Conservation (phyloP, 2,888 invertebrate genomes). For the Cartodere bifasciata region DNA sequence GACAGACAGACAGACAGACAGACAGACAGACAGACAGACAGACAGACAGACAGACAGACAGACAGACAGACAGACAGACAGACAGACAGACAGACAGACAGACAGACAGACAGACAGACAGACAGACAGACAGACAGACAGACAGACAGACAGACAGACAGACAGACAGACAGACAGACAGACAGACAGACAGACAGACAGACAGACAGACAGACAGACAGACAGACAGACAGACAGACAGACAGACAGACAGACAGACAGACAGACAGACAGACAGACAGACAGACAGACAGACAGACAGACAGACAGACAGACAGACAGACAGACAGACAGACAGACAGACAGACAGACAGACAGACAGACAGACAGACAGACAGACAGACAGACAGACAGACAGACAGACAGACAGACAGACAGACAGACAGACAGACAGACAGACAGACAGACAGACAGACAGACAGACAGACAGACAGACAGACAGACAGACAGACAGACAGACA, state of each 20-base stretch:
- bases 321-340: conserved; percentile 6
- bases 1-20: conserved; percentile 2
- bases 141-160: conserved; percentile 2
- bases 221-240: conserved; percentile 2
- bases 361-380: conserved; percentile 16
- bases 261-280: conserved; percentile 6
- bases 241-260: conserved; percentile 5
- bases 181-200: conserved; percentile 2
- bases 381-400: conserved; percentile 17
- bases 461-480: conserved; percentile 16
- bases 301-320: conserved; percentile 6
- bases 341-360: conserved; percentile 13
- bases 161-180: conserved; percentile 2
- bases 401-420: conserved; percentile 17
- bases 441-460: conserved; percentile 16
- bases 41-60: conserved; percentile 2
- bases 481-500: conserved; percentile 16
- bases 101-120: conserved; percentile 2
- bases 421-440: conserved; percentile 16
- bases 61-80: conserved; percentile 2
- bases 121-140: conserved; percentile 2
- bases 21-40: conserved; percentile 2
- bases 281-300: conserved; percentile 6
- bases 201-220: conserved; percentile 2
- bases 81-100: conserved; percentile 2